Conservation (phyloP, 2,888 invertebrate species). For the Xestia rhomboidea region DNA sequence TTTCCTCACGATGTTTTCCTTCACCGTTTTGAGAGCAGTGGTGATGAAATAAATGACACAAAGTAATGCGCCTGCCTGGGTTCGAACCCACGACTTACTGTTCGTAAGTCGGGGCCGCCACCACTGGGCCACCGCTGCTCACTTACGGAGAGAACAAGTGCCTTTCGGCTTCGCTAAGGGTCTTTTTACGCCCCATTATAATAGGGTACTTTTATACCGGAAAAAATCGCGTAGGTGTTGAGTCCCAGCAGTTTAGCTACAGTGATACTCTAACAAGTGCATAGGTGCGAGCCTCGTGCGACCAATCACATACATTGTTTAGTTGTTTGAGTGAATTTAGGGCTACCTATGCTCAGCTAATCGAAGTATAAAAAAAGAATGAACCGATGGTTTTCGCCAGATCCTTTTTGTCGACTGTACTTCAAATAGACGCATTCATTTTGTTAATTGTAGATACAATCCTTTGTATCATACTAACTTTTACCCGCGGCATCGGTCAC, state of each 20-base stretch:
- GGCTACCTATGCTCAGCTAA: background rate
- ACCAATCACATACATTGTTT: constrained; percentile 16
- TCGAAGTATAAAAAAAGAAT: background rate
- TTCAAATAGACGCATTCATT: background rate
- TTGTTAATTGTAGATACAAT: background rate
- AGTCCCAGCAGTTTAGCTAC: background rate
- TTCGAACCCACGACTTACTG: too few species aligned
- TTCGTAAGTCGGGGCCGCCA: too few species aligned
- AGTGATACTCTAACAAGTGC: constrained; percentile 1
- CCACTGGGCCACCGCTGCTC: too few species aligned
- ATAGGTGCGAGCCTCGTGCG: constrained; percentile 25
- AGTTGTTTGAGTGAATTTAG: constrained; percentile 7
- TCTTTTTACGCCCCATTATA: too few species aligned
- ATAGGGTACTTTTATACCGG: too few species aligned
- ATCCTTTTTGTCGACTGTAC: background rate
- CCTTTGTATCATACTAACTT: background rate
- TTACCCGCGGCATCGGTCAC: too few species aligned
- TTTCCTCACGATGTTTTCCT: too few species aligned
- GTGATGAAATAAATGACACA: too few species aligned
- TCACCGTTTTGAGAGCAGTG: too few species aligned
- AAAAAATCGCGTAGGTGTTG: constrained; percentile 2
- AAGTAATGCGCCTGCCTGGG: too few species aligned
- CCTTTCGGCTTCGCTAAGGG: too few species aligned
- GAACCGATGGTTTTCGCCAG: background rate
- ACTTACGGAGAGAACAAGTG: too few species aligned